Percentiles rank a stretch among this genome's conserved stretches.
phyloP scores from a whole-genome alignment of 2,797 vertebrate genomes.

The Gallinago stenura region DNA sequence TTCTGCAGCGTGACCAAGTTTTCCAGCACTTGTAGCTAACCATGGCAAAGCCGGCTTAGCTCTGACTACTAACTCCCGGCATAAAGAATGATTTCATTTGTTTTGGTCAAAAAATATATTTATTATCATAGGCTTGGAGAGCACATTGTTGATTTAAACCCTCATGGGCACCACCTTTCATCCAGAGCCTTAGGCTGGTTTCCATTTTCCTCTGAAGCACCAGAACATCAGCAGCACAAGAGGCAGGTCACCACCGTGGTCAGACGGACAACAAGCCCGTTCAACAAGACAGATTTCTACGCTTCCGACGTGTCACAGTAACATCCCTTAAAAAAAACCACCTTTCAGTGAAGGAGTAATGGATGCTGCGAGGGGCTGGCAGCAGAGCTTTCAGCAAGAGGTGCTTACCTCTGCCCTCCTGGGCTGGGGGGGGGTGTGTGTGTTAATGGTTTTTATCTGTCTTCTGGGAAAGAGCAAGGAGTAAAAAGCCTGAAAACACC shows the following conservation, averaged over 20 bases:
- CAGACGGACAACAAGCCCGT: not conserved
- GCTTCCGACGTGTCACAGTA: not conserved
- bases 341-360: not conserved
- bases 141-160: not conserved
- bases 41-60: not conserved
- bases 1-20: not conserved
- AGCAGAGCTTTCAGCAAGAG: not conserved
- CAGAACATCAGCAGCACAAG: not conserved
- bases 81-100: not conserved
- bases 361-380: fast-evolving
- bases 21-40: not conserved
- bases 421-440: fast-evolving
- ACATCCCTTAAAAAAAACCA: not conserved
- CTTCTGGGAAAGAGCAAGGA: not conserved
- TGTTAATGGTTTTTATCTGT: not conserved
- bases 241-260: not conserved
- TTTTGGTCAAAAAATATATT: not conserved
- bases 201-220: not conserved
- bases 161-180: not conserved
- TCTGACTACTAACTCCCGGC: not conserved
- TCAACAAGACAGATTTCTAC: not conserved
- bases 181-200: not conserved
- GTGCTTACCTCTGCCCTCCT: fast-evolving
- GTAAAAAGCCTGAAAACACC: not conserved
- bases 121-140: not conserved